A percentile compares a stretch with the other conserved stretches of the same genome.
phyloP scores from a whole-genome alignment of 2,888 invertebrate genomes.

The Bembecia ichneumoniformis region DNA sequence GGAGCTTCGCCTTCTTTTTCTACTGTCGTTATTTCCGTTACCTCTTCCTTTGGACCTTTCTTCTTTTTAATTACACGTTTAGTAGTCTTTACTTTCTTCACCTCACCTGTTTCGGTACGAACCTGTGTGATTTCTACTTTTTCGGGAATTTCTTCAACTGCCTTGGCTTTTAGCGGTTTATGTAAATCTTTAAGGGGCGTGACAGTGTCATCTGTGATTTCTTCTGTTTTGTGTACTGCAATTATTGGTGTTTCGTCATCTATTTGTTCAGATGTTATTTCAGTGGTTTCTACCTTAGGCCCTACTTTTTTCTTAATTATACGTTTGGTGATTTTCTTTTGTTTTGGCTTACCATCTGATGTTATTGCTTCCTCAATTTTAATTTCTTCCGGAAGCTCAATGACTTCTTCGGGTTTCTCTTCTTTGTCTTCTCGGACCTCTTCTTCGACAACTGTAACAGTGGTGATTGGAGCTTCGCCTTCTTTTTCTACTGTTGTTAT shows the following conservation, averaged over 20 bases:
- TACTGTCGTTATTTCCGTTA: constrained; percentile 17
- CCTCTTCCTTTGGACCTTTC: constrained; percentile 14
- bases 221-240: constrained; percentile 34
- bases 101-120: constrained; percentile 15
- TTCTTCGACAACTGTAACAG: constrained; percentile 17
- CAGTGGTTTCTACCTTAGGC: constrained; percentile 28
- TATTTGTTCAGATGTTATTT: constrained; percentile 31
- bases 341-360: constrained; percentile 13
- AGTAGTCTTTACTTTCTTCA: constrained; percentile 27
- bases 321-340: constrained; percentile 22
- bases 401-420: constrained; percentile 12
- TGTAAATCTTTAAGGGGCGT: constrained; percentile 8
- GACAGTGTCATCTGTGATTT: constrained; percentile 19
- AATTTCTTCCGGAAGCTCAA: constrained; percentile 23
- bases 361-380: constrained; percentile 11
- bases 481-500: constrained; percentile 38
- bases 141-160: constrained; percentile 5
- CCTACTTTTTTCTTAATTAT: constrained; percentile 25
- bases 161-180: constrained; percentile 10
- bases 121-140: constrained; percentile 17
- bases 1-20: constrained; percentile 19
- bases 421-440: constrained; percentile 33
- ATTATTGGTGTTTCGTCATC: constrained; percentile 29
- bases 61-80: constrained; percentile 27
- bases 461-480: constrained; percentile 15